Evolutionary conservation across 1,140 invertebrate genomes (phyloP).

Genomic region (Tribolium madens): DNA sequence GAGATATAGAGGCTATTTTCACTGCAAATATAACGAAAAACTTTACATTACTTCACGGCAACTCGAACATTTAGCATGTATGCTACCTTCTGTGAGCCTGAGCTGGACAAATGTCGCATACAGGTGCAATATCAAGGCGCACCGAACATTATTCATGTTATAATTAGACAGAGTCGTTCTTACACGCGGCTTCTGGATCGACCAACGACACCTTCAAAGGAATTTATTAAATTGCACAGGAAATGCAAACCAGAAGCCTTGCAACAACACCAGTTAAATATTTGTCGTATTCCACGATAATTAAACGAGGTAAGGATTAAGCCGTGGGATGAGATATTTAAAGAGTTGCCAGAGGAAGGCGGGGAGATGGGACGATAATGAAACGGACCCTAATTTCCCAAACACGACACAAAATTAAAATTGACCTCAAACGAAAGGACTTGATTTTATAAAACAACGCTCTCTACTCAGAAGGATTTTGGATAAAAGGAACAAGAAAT

Average conservation of each 20-base stretch:
- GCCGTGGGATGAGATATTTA: neutral
- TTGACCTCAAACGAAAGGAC: too few relatives aligned
- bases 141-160: constrained; percentile 23
- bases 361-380: neutral
- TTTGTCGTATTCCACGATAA: neutral
- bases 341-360: neutral
- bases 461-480: too few relatives aligned
- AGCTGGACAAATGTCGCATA: constrained; percentile 27
- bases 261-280: neutral
- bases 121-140: constrained; percentile 25
- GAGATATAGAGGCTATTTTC: constrained; percentile 46
- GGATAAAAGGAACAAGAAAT: too few relatives aligned
- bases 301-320: neutral
- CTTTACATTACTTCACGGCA: constrained; percentile 22
- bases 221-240: neutral
- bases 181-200: neutral
- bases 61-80: constrained; percentile 8
- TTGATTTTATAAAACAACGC: too few relatives aligned
- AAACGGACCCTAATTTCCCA: neutral
- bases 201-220: neutral
- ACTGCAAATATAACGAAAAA: constrained; percentile 46
- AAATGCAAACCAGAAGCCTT: neutral
- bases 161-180: constrained; percentile 39
- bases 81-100: constrained; percentile 14
- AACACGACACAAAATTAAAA: too few relatives aligned